phyloP scores from a whole-genome alignment of 2,888 invertebrate species.

The Drosophila aldrichi region DNA sequence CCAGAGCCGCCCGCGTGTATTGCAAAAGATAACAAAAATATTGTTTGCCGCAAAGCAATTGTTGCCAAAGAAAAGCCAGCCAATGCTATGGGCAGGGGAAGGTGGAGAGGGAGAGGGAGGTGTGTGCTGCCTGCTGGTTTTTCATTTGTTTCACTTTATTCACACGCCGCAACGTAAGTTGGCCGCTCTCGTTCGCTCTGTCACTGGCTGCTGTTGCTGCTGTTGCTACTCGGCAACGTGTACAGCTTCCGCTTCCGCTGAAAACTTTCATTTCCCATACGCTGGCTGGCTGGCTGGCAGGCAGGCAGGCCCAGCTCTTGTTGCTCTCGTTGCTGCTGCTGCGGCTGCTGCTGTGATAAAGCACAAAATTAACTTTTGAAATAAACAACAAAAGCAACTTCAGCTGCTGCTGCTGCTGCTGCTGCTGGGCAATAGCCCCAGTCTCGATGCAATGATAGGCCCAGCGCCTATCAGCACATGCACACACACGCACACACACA shows the following conservation, averaged over 20 bases:
- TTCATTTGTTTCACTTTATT: slow-evolving; percentile 78
- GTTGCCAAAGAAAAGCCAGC: slow-evolving; percentile 69
- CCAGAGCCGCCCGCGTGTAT: slow-evolving; percentile 43
- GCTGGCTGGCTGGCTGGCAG: slow-evolving; percentile 45
- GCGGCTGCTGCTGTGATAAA: slow-evolving; percentile 62
- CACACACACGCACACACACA: not conserved
- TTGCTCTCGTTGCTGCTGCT: slow-evolving; percentile 7
- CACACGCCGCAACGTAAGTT: slow-evolving; percentile 64
- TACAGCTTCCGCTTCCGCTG: slow-evolving; percentile 78
- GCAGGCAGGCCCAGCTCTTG: slow-evolving; percentile 28
- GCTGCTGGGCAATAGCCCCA: slow-evolving; percentile 35
- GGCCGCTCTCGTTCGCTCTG: slow-evolving; percentile 24
- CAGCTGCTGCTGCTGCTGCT: slow-evolving; percentile 20
- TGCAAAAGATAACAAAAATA: slow-evolving; percentile 76
- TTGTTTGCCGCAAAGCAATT: slow-evolving; percentile 80
- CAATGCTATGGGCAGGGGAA: not conserved
- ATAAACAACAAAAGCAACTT: slow-evolving; percentile 70
- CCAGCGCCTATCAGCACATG: slow-evolving; percentile 11
- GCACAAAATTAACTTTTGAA: slow-evolving; percentile 77
- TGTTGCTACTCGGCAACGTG: slow-evolving; percentile 47
- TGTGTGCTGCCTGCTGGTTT: slow-evolving; percentile 30
- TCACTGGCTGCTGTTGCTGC: slow-evolving; percentile 20
- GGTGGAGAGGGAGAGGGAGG: too few species aligned
- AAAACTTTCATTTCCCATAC: slow-evolving; percentile 75
- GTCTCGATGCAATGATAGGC: slow-evolving; percentile 58